Conservation (phyloP, 2,113 vertebrate genomes). For the Platichthys stellatus region DNA sequence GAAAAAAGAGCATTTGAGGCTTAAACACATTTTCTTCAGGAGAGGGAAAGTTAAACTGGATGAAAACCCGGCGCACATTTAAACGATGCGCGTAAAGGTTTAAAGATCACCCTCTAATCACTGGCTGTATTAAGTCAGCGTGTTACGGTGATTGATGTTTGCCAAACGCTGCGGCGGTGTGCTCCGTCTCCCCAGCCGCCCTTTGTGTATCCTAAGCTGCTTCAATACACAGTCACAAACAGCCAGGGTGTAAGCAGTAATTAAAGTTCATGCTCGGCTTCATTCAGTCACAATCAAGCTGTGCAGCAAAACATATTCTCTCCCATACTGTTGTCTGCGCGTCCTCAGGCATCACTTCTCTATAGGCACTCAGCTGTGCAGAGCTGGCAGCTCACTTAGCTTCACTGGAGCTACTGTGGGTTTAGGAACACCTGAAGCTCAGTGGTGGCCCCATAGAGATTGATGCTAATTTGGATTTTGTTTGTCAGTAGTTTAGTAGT, state of each 20-base stretch:
- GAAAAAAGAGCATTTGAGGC: slow-evolving; percentile 11
- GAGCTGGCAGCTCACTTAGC: slow-evolving; percentile 70
- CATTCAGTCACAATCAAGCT: slow-evolving; percentile 84
- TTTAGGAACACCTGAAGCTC: slow-evolving; percentile 77
- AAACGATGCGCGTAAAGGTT: slow-evolving; percentile 35
- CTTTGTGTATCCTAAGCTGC: slow-evolving; percentile 74
- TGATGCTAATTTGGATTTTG: slow-evolving; percentile 79
- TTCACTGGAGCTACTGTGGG: slow-evolving; percentile 64
- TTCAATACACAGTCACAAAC: slow-evolving; percentile 75
- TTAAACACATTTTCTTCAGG: slow-evolving; percentile 31
- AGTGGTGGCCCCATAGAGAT: slow-evolving; percentile 61
- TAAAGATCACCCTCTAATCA: slow-evolving; percentile 50
- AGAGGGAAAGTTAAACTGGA: slow-evolving; percentile 20
- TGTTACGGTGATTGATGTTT: slow-evolving; percentile 65
- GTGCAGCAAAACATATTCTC: slow-evolving; percentile 78
- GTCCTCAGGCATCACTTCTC: slow-evolving; percentile 71
- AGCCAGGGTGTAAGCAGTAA: slow-evolving; percentile 80
- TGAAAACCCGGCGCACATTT: slow-evolving; percentile 32
- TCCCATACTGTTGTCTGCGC: slow-evolving; percentile 69
- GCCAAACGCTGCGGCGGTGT: slow-evolving; percentile 60
- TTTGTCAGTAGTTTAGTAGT: slow-evolving; percentile 80
- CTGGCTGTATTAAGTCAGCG: slow-evolving; percentile 60
- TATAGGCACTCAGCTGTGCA: slow-evolving; percentile 58
- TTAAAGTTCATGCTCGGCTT: slow-evolving; percentile 83
- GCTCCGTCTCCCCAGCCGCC: slow-evolving; percentile 55